Base-by-base conservation (phyloP, 2,113 vertebrate species). In the Nicator chloris region DNA sequence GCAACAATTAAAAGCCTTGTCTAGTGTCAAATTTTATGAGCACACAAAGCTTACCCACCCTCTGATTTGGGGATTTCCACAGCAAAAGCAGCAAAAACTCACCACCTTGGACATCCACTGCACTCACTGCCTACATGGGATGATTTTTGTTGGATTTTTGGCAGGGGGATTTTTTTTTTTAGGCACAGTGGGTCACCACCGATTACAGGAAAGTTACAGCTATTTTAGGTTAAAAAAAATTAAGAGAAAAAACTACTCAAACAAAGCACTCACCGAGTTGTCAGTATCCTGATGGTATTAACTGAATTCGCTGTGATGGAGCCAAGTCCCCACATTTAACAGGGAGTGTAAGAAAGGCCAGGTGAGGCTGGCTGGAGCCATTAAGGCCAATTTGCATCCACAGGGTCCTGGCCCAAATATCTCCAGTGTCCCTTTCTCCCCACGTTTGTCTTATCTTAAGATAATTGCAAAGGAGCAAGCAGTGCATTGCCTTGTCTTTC, bases 111-210 rank as follows among this genome's bases (percentile, higher is more conserved):
- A 61, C 33, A 87, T 6, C 27, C 17, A 33, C 16, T 20, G 33
- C 0, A 31, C 2, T 21, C 31, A n/a, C 16, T 1, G 37, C 12
- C 27, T 2, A 1, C 11, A 21, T 2, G 2, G 15, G 13, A 86
- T 7, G 1, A 37, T 5, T 56, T 28, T 7, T 14, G 12, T 14
- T 57, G 21, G 21, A 24, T 24, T 59, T 45, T 42, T 2, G 2
- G 5, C n/a, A 2, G 7, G 8, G 4, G 6, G 2, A 4, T 35
- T 28, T 35, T 28, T 33, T 26, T 40, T 35, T 35, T 37, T 8
- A 4, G 31, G 39, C 1, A 3, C 6, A 40, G 4, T 28, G 57
- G 66, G 7, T 7, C 65, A 94, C 31, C 26, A 60, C 9, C 70
- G 6, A n/a, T 8, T 10, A 51, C 3, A 24, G 13, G 7, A 73